A percentile compares a stretch with the other conserved stretches of the same genome.
These are phyloP conservation scores for Trypoxylon attenuatum DNA, from an alignment of 2,888 invertebrate species.

Conservation along the genomic window DNA sequence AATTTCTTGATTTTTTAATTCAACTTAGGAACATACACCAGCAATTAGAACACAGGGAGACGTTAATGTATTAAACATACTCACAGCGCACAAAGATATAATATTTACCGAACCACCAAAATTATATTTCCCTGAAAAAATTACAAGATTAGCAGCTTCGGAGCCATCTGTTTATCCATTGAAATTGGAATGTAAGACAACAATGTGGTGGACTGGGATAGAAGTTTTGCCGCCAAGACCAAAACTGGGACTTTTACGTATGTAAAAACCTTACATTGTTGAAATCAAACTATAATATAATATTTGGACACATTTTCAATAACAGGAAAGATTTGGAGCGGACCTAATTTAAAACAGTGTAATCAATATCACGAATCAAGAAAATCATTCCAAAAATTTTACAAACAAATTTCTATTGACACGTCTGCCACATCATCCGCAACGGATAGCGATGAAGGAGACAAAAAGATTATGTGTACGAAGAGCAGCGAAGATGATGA, in stretches of 20 bases:
- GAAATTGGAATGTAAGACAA: conserved; percentile 80
- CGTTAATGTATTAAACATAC: conserved; percentile 80
- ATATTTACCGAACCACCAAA: conserved; percentile 82
- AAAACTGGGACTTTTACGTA: conserved; percentile 80
- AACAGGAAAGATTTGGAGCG: conserved; percentile 70
- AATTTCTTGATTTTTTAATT: neutral
- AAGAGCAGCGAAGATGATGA: conserved; percentile 67
- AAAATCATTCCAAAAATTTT: conserved; percentile 58
- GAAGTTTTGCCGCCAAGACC: conserved; percentile 80
- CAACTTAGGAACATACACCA: conserved; percentile 81
- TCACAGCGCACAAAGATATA: conserved; percentile 78
- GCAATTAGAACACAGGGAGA: conserved; percentile 81
- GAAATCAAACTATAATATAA: too few species aligned
- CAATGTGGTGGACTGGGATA: conserved; percentile 85
- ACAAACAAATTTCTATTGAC: conserved; percentile 56
- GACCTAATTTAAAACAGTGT: conserved; percentile 60
- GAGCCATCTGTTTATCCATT: conserved; percentile 75
- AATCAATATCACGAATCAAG: conserved; percentile 56
- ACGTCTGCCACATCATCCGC: conserved; percentile 62
- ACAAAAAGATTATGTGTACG: conserved; percentile 56
- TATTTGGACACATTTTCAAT: neutral
- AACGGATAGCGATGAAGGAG: conserved; percentile 67
- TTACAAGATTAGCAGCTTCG: conserved; percentile 81
- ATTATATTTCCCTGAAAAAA: conserved; percentile 81
- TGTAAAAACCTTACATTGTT: too few species aligned